These are phyloP conservation scores for Oxyruncus cristatus DNA, from an alignment of 2,113 vertebrate genomes.

Conservation along the genomic window DNA sequence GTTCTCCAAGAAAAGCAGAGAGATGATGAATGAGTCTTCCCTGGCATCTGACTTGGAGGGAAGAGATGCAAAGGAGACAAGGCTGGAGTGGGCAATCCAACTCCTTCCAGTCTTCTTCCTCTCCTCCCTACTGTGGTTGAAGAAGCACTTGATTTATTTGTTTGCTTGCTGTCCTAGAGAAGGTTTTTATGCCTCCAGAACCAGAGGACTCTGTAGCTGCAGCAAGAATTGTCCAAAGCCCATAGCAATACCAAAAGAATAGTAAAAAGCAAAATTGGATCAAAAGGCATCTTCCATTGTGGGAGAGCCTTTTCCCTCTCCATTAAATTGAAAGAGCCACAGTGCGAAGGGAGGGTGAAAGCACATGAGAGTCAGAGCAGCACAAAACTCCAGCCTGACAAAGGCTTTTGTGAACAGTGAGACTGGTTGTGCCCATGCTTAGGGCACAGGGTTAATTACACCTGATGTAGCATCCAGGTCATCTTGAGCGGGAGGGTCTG, in stretches of 20 bases:
- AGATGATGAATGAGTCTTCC: not conserved
- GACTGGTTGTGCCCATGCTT: not conserved
- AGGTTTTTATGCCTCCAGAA: not conserved
- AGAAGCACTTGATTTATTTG: not conserved
- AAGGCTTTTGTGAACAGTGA: not conserved
- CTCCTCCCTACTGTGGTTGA: not conserved
- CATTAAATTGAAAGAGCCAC: not conserved
- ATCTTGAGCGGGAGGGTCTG: not conserved
- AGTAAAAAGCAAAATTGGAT: not conserved
- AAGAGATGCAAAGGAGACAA: not conserved
- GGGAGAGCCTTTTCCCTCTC: not conserved
- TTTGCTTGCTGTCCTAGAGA: not conserved
- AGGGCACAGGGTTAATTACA: not conserved
- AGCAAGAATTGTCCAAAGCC: constrained; percentile 6
- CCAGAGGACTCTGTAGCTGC: not conserved
- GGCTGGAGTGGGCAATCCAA: not conserved
- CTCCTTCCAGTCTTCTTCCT: not conserved
- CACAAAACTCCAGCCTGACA: not conserved
- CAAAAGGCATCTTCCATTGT: not conserved
- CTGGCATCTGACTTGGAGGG: not conserved
- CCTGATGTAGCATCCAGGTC: not conserved
- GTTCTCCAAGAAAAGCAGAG: not conserved
- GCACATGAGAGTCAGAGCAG: not conserved
- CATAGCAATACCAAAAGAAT: not conserved
- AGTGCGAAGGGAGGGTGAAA: not conserved